Evolutionary conservation across 2,888 invertebrate genomes (phyloP).

Genomic region (Mallateleia sp.): DNA sequence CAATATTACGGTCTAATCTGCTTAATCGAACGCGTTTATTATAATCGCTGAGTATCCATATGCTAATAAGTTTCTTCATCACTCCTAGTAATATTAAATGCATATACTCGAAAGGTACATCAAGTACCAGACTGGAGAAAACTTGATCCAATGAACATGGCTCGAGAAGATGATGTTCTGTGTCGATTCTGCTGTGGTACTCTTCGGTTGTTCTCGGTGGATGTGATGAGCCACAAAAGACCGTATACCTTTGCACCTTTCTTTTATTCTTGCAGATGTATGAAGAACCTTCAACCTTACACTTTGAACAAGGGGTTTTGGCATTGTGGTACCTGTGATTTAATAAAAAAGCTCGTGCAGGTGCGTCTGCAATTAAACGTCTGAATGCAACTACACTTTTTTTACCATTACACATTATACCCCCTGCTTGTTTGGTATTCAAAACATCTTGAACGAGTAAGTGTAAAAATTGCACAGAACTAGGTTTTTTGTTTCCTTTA

Average conservation of each 20-base stretch:
- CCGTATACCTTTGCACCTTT: neutral
- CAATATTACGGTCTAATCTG: constrained; percentile 33
- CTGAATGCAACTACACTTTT: constrained; percentile 15
- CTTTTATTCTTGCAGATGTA: neutral
- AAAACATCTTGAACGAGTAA: constrained; percentile 41
- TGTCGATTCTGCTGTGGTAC: neutral
- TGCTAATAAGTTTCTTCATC: constrained; percentile 44
- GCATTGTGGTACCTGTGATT: constrained; percentile 53
- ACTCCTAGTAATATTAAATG: constrained; percentile 59
- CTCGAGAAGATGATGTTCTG: constrained; percentile 17
- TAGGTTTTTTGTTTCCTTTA: constrained; percentile 60
- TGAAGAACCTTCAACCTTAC: constrained; percentile 38
- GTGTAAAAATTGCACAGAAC: constrained; percentile 40
- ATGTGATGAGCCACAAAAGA: constrained; percentile 11
- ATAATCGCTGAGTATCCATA: constrained; percentile 52
- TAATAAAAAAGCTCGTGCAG: constrained; percentile 54
- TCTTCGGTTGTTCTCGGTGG: constrained; percentile 13
- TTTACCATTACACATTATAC: constrained; percentile 4
- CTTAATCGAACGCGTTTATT: constrained; percentile 35
- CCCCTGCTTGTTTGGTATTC: constrained; percentile 7
- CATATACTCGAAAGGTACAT: constrained; percentile 64
- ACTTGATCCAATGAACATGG: constrained; percentile 1
- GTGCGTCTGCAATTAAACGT: constrained; percentile 63
- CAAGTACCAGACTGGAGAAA: neutral
- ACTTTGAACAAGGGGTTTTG: constrained; percentile 56